Evolutionary conservation across 2,113 vertebrate species (phyloP).

Genomic region (Nothocercus julius): DNA sequence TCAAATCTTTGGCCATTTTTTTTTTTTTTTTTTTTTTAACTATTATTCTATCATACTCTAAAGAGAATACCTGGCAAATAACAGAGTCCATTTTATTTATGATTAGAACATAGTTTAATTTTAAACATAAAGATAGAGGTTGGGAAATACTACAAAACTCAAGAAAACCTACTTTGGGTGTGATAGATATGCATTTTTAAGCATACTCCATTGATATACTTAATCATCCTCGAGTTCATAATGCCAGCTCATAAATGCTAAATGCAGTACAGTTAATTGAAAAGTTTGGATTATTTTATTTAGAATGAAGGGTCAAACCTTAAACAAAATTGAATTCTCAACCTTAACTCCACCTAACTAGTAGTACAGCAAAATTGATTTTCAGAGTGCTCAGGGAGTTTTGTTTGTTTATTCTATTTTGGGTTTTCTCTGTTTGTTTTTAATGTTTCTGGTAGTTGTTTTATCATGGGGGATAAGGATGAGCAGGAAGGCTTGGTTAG

Average conservation of each 20-base stretch:
- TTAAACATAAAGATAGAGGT: neutral
- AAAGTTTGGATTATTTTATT: neutral
- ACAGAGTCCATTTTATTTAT: neutral
- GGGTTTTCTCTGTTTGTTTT: neutral
- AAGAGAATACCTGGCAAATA: neutral
- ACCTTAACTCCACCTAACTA: neutral
- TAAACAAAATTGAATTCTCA: neutral
- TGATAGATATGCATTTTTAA: neutral
- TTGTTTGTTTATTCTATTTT: neutral
- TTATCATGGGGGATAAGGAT: neutral
- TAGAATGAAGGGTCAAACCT: neutral
- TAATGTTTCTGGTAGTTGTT: neutral
- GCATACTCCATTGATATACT: neutral
- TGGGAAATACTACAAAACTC: neutral
- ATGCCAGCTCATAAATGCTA: neutral
- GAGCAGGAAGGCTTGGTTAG: no score
- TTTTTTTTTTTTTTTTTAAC: neutral
- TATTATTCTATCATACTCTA: neutral
- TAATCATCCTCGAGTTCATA: neutral
- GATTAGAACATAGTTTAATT: neutral
- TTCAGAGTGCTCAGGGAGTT: rapidly evolving
- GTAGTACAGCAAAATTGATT: neutral
- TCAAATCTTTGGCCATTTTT: neutral
- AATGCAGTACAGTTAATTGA: neutral
- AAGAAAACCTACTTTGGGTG: neutral